These are phyloP conservation scores for Alethe diademata DNA, from an alignment of 2,113 vertebrate genomes.

Conservation along the genomic window DNA sequence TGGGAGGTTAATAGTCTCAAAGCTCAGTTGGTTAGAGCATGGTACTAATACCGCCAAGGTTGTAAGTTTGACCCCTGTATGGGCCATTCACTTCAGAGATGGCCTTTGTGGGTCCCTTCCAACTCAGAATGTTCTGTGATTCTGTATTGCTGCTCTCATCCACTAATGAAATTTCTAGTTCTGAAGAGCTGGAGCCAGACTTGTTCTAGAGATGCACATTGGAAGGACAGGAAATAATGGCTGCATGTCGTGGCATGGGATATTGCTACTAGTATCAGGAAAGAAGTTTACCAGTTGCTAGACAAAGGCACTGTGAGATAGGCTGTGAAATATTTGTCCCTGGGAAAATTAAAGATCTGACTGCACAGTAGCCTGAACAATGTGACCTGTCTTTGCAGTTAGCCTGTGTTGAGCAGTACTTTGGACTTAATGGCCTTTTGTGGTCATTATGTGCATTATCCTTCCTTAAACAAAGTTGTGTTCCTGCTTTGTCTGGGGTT, in stretches of 20 bases:
- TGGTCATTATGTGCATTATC: not conserved
- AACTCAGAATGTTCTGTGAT: not conserved
- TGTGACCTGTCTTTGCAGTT: not conserved
- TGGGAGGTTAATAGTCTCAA: not conserved
- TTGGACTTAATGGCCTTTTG: not conserved
- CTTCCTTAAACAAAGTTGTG: not conserved
- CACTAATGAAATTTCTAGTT: not conserved
- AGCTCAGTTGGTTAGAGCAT: not conserved
- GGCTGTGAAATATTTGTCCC: rapidly evolving
- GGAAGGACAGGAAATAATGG: not conserved
- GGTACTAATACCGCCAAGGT: not conserved
- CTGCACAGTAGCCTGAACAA: not conserved
- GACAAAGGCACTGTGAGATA: not conserved
- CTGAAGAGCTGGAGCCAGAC: not conserved
- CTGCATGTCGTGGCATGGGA: not conserved
- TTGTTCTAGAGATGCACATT: not conserved
- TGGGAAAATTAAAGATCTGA: not conserved
- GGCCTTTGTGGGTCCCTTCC: not conserved
- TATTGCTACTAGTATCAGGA: not conserved
- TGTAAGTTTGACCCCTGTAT: not conserved
- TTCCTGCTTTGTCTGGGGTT: not conserved
- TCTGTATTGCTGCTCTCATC: not conserved
- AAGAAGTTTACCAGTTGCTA: not conserved
- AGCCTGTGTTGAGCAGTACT: not conserved
- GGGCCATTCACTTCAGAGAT: not conserved